Evolutionary conservation across 1,140 invertebrate genomes (phyloP).

Genomic region (Hypsibius dujardini): DNA sequence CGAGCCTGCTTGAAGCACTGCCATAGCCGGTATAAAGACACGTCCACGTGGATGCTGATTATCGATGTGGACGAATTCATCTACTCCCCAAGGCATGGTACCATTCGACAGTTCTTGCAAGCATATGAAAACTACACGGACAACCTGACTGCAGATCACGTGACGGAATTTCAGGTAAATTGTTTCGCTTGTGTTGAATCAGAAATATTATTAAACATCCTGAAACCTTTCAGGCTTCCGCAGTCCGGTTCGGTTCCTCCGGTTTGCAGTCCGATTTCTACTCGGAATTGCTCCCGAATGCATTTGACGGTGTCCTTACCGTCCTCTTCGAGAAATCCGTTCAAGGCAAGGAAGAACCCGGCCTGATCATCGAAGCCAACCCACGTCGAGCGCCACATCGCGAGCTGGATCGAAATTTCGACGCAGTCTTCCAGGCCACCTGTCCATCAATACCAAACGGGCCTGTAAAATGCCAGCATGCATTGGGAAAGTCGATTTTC

Average conservation of each 20-base stretch:
- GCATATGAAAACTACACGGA: constrained; percentile 1
- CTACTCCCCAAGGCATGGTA: neutral
- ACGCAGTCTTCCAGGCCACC: neutral
- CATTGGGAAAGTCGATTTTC: neutral
- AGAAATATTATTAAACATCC: too few relatives aligned
- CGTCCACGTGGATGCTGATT: neutral
- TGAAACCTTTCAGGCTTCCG: neutral
- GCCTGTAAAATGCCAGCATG: neutral
- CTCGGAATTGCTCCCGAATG: too few relatives aligned
- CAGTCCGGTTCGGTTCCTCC: neutral
- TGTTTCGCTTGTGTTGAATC: too few relatives aligned
- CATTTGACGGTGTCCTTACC: too few relatives aligned
- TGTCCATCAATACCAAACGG: neutral
- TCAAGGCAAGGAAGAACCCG: too few relatives aligned
- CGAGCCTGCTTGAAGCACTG: neutral
- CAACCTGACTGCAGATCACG: neutral
- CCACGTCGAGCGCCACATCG: neutral
- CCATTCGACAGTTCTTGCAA: neutral
- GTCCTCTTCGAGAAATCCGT: too few relatives aligned
- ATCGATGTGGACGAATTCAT: constrained; percentile 9
- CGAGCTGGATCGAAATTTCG: neutral
- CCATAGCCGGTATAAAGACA: neutral
- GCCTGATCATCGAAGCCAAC: neutral
- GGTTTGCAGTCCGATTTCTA: neutral
- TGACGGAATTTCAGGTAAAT: neutral